Percentiles rank a stretch among this genome's conserved stretches.
Conservation (phyloP, 2,113 vertebrate genomes). For the Accipiter virgatus region DNA sequence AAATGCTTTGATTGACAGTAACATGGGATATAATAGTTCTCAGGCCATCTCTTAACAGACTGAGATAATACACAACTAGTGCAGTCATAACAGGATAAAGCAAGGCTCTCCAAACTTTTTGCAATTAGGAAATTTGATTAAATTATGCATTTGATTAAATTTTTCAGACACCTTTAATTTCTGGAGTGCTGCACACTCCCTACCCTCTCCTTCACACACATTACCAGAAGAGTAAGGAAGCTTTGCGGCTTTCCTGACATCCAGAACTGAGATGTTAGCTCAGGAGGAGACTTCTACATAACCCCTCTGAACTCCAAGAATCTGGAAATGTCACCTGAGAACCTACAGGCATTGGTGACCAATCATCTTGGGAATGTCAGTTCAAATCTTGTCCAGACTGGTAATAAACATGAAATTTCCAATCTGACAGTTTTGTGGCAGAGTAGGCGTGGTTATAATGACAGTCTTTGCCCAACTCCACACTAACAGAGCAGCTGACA, state of each 20-base stretch:
- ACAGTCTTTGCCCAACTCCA: not conserved
- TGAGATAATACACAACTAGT: not conserved
- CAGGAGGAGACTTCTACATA: not conserved
- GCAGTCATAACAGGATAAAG: not conserved
- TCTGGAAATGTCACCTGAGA: not conserved
- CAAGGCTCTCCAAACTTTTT: not conserved
- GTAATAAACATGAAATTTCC: not conserved
- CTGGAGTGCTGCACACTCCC: not conserved
- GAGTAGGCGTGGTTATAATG: not conserved
- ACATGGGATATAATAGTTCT: not conserved
- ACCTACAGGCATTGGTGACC: not conserved
- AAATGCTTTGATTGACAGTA: not conserved
- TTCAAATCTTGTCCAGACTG: not conserved
- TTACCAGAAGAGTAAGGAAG: not conserved
- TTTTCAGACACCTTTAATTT: not conserved
- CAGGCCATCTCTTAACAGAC: not conserved
- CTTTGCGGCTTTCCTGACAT: not conserved
- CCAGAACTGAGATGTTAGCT: not conserved
- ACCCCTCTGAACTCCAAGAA: not conserved
- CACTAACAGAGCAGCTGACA: not conserved
- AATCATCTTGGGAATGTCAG: not conserved
- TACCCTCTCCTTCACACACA: not conserved
- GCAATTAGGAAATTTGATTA: not conserved
- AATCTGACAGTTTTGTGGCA: not conserved
- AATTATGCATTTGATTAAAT: not conserved